These are phyloP conservation scores for Ypsolopha sequella DNA, from an alignment of 2,888 invertebrate species.

Conservation along the genomic window DNA sequence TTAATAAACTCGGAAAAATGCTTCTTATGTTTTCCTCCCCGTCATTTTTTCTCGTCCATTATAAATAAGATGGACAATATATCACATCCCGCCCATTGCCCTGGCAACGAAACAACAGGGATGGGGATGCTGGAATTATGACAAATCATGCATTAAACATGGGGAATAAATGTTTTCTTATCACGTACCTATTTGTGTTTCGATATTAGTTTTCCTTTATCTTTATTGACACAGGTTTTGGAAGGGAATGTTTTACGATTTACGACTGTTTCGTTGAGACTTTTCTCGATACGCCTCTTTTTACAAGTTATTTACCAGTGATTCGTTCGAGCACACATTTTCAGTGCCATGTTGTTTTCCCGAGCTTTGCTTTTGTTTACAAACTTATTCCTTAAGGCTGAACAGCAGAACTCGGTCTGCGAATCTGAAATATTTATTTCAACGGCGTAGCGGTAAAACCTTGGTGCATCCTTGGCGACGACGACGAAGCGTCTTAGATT, in stretches of 20 bases:
- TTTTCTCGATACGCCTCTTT: background rate
- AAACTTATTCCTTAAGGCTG: slow-evolving; percentile 19
- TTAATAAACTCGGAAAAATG: slow-evolving; percentile 51
- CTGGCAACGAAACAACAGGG: slow-evolving; percentile 60
- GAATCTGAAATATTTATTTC: slow-evolving; percentile 58
- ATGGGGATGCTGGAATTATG: slow-evolving; percentile 65
- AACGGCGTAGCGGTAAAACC: slow-evolving; percentile 41
- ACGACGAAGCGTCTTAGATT: slow-evolving; percentile 23
- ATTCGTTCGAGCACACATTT: background rate
- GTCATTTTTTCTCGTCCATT: slow-evolving; percentile 53
- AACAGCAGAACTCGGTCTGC: slow-evolving; percentile 35
- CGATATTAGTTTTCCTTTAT: slow-evolving; percentile 70
- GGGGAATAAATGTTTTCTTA: slow-evolving; percentile 71
- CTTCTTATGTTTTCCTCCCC: slow-evolving; percentile 37
- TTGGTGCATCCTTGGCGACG: slow-evolving; percentile 40
- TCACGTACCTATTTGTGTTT: slow-evolving; percentile 70
- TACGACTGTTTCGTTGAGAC: background rate
- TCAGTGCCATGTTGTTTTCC: background rate
- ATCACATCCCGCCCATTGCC: slow-evolving; percentile 62
- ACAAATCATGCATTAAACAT: slow-evolving; percentile 72
- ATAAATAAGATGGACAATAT: slow-evolving; percentile 64
- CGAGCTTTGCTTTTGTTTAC: background rate
- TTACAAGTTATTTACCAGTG: background rate
- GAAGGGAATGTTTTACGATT: slow-evolving; percentile 52
- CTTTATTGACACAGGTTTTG: slow-evolving; percentile 69